Evolutionary conservation across 2,888 invertebrate genomes (phyloP).

Genomic region (Acleris laterana): DNA sequence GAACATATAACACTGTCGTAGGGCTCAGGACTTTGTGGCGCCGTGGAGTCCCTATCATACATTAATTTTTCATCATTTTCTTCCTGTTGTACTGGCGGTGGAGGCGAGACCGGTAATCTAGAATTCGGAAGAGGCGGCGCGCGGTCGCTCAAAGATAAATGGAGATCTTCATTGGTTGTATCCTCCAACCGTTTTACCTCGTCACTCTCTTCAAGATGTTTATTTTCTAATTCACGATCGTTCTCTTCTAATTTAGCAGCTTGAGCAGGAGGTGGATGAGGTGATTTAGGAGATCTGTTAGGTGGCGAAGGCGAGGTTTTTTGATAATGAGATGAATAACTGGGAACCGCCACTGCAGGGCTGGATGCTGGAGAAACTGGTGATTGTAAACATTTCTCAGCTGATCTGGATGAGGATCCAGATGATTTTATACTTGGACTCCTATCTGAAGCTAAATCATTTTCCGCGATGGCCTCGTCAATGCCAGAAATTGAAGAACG

Average conservation of each 20-base stretch:
- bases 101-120: conserved; percentile 53
- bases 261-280: conserved; percentile 54
- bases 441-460: conserved; percentile 45
- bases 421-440: conserved; percentile 52
- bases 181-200: conserved; percentile 45
- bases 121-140: conserved; percentile 44
- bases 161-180: conserved; percentile 44
- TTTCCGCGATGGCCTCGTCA: conserved; percentile 45
- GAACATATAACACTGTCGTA: conserved; percentile 59
- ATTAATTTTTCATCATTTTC: conserved; percentile 49
- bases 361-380: conserved; percentile 48
- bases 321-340: conserved; percentile 55
- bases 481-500: conserved; percentile 58
- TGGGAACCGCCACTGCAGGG: conserved; percentile 50
- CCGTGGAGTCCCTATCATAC: conserved; percentile 50
- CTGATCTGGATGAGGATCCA: conserved; percentile 49
- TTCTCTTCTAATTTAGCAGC: conserved; percentile 46
- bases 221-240: conserved; percentile 52
- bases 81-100: conserved; percentile 52
- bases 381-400: conserved; percentile 58
- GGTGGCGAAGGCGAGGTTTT: conserved; percentile 70
- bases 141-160: conserved; percentile 39
- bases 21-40: conserved; percentile 53
- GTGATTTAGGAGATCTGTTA: conserved; percentile 59
- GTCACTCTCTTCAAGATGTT: conserved; percentile 50